These are phyloP conservation scores for Spialia ferax DNA, from an alignment of 2,888 invertebrate genomes.

Conservation along the genomic window DNA sequence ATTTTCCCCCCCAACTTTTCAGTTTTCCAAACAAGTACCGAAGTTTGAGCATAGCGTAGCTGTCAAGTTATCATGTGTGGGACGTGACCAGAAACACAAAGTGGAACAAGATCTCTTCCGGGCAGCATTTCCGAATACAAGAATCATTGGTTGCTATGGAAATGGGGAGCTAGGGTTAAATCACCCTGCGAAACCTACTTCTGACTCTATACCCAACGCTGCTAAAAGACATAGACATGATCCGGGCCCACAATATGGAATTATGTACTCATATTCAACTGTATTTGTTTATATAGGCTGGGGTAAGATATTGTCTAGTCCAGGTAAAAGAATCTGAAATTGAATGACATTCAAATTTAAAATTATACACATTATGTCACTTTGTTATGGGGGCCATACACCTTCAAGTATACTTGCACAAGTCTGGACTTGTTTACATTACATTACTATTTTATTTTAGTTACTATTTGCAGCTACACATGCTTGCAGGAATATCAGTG, in stretches of 20 bases:
- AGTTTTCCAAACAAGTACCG: constrained; percentile 65
- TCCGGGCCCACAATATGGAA: constrained; percentile 57
- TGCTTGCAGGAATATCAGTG: no score
- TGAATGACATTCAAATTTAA: background rate
- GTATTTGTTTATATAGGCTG: constrained; percentile 79
- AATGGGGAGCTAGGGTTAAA: constrained; percentile 78
- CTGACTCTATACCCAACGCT: constrained; percentile 42
- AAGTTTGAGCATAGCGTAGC: constrained; percentile 73
- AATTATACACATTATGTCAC: background rate
- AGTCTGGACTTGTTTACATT: no score
- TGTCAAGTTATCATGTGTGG: constrained; percentile 77
- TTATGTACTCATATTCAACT: constrained; percentile 78
- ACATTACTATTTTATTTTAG: background rate
- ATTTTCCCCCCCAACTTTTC: constrained; percentile 10
- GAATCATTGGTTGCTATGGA: constrained; percentile 75
- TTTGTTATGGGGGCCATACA: no score
- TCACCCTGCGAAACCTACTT: constrained; percentile 56
- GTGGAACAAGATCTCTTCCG: constrained; percentile 73
- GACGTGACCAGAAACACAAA: constrained; percentile 71
- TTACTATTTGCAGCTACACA: no score
- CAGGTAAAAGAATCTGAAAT: background rate
- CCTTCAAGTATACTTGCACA: no score
- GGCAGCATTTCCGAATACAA: constrained; percentile 69
- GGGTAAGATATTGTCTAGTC: constrained; percentile 62
- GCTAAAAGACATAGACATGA: constrained; percentile 56